Evolutionary conservation across 2,797 vertebrate species (phyloP).

Genomic region (Epinephelus coioides): DNA sequence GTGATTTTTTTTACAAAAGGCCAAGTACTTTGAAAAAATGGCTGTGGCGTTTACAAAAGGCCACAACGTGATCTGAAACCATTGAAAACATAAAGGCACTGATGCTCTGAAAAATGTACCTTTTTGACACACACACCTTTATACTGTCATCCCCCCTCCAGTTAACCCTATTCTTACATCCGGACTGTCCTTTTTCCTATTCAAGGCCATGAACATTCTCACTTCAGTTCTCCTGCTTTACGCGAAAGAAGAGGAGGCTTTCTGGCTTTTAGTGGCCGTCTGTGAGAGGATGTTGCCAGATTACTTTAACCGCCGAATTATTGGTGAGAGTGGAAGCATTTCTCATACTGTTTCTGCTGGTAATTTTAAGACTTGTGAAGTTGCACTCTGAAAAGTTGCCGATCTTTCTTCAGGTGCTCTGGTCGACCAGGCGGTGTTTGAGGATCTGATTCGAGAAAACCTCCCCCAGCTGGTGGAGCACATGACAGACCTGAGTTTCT

Average conservation of each 20-base stretch:
- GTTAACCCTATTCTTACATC: not conserved
- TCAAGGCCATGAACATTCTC: constrained; percentile 99
- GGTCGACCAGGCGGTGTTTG: constrained; percentile 98
- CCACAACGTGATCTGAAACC: not conserved
- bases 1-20: not conserved
- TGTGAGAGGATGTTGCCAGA: constrained; percentile 98
- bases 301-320: constrained; percentile 97
- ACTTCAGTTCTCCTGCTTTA: constrained; percentile 96
- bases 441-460: constrained; percentile 95
- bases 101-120: not conserved
- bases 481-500: constrained; percentile 97
- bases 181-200: constrained; percentile 15
- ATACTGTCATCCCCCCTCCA: not conserved
- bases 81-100: not conserved
- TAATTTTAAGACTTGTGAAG: not conserved
- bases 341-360: not conserved
- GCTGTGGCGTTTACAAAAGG: not conserved
- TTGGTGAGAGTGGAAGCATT: constrained; percentile 86
- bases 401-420: constrained; percentile 89
- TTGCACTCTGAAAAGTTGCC: not conserved
- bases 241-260: constrained; percentile 98
- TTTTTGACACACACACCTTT: not conserved
- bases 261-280: constrained; percentile 96
- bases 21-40: not conserved
- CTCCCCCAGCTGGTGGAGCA: constrained; percentile 96